These are phyloP conservation scores for Syrista parreyssii DNA, from an alignment of 2,888 invertebrate species.

Conservation along the genomic window DNA sequence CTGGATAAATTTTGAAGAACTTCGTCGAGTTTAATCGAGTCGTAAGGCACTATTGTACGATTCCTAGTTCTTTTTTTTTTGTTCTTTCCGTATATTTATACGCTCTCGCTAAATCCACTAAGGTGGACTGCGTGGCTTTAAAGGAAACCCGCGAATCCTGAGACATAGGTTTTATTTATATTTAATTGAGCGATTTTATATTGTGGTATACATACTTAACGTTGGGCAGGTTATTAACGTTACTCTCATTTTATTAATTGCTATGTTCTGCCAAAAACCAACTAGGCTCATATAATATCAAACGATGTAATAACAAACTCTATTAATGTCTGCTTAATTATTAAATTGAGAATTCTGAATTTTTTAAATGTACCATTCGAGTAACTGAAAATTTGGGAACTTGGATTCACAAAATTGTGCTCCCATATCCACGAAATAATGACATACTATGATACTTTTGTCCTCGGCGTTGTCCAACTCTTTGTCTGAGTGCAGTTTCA, in stretches of 20 bases:
- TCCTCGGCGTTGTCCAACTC: not conserved
- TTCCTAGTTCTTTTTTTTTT: not conserved
- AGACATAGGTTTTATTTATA: slow-evolving; percentile 39
- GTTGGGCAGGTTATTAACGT: slow-evolving; percentile 39
- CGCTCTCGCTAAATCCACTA: not conserved
- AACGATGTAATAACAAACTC: not conserved
- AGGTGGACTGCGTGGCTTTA: not conserved
- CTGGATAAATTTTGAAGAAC: not conserved
- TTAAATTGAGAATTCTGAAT: not conserved
- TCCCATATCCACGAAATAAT: not conserved
- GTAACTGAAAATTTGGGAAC: not conserved
- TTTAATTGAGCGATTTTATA: slow-evolving; percentile 42
- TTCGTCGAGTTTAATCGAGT: not conserved
- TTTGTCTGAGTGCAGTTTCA: not conserved
- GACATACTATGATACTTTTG: not conserved
- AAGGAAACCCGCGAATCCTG: slow-evolving; percentile 12
- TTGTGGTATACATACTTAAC: slow-evolving; percentile 36
- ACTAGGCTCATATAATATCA: slow-evolving; percentile 10
- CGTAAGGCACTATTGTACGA: slow-evolving; percentile 1
- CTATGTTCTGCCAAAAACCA: slow-evolving; percentile 33
- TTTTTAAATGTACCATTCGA: not conserved
- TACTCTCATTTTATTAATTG: slow-evolving; percentile 54
- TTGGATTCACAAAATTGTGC: not conserved
- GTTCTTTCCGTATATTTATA: not conserved
- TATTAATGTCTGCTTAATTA: not conserved